A percentile compares a stretch with the other conserved stretches of the same genome.
phyloP scores from a whole-genome alignment of 2,113 vertebrate species.

The Larimichthys polyactis region DNA sequence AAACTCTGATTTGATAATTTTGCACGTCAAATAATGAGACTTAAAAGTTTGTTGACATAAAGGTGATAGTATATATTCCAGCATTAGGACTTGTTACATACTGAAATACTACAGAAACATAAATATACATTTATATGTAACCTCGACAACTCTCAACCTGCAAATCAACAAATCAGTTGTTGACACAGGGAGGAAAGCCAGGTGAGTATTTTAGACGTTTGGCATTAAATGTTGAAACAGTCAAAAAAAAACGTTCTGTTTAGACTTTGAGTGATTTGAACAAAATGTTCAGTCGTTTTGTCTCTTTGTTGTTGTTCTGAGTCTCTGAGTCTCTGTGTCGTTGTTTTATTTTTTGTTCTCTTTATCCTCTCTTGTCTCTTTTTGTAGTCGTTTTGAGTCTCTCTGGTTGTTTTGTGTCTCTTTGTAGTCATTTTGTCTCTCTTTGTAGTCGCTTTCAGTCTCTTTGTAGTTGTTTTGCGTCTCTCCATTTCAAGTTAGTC shows the following conservation, averaged over 20 bases:
- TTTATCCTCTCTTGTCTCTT: no score
- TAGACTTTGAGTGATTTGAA: no score
- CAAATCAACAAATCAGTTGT: background rate
- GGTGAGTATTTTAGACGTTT: background rate
- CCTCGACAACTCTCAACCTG: background rate
- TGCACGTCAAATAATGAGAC: background rate
- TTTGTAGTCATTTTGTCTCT: no score
- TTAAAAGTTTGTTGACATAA: no score
- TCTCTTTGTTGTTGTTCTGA: no score
- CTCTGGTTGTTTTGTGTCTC: background rate
- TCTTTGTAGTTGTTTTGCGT: no score
- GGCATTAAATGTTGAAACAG: background rate
- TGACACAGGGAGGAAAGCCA: background rate
- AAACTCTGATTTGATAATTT: background rate
- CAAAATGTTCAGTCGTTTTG: no score
- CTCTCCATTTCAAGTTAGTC: background rate
- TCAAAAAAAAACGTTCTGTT: background rate
- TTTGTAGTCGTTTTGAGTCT: no score
- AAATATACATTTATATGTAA: background rate
- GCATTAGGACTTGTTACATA: background rate
- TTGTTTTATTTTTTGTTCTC: background rate
- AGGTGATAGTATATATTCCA: background rate
- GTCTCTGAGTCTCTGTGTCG: background rate
- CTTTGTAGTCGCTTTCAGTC: no score
- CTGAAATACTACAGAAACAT: background rate